Evolutionary conservation across 2,888 invertebrate genomes (phyloP).

Genomic region (Torymus aiolomorphi): DNA sequence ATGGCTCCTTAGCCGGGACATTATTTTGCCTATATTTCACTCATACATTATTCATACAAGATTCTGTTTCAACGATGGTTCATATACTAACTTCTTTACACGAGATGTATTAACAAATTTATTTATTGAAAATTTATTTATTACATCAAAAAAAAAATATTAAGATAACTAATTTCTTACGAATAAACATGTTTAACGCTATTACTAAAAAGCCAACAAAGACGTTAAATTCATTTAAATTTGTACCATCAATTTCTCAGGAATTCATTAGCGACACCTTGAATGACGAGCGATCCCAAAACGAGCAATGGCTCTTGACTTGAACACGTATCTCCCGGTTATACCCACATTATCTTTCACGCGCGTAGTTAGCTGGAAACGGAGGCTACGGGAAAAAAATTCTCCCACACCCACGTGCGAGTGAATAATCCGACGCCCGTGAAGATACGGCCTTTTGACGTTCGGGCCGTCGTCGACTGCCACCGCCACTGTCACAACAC

Average conservation of each 20-base stretch:
- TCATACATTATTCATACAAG: too few relatives aligned
- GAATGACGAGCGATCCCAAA: conserved; percentile 20
- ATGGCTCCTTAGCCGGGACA: too few relatives aligned
- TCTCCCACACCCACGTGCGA: conserved; percentile 47
- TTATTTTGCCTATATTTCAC: too few relatives aligned
- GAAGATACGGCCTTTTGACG: conserved; percentile 52
- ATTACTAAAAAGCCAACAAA: too few relatives aligned
- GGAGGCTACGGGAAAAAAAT: conserved; percentile 19
- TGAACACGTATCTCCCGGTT: background rate
- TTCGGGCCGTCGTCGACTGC: conserved; percentile 28
- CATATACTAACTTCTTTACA: too few relatives aligned
- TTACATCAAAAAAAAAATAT: too few relatives aligned
- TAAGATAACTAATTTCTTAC: too few relatives aligned
- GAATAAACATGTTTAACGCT: too few relatives aligned
- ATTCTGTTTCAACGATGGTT: too few relatives aligned
- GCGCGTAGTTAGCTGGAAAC: conserved; percentile 7
- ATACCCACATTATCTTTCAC: conserved; percentile 13
- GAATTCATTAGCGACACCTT: conserved; percentile 32
- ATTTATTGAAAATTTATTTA: too few relatives aligned
- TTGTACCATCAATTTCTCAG: conserved; percentile 26
- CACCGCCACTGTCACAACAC: conserved; percentile 42
- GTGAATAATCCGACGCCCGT: conserved; percentile 39
- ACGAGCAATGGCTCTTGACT: conserved; percentile 21
- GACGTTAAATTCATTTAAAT: too few relatives aligned
- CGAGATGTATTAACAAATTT: too few relatives aligned